Evolutionary conservation across 2,888 invertebrate species (phyloP).

Genomic region (Ormyrus rosae): DNA sequence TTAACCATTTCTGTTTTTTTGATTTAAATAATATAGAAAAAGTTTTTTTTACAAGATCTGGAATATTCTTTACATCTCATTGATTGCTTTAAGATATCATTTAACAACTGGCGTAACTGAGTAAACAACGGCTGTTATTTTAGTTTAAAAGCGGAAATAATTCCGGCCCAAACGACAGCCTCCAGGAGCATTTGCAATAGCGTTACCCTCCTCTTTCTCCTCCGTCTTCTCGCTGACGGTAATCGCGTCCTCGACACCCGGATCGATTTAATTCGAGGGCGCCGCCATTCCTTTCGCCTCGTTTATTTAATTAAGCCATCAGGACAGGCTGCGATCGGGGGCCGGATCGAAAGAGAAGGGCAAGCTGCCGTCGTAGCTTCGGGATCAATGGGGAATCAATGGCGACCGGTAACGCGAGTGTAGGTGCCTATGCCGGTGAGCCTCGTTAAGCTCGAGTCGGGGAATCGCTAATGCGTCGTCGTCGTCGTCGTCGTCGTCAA

Average conservation of each 20-base stretch:
- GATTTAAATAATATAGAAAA: too few relatives aligned
- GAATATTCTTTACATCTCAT: too few relatives aligned
- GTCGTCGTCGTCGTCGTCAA: too few relatives aligned
- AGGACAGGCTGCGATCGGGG: not conserved
- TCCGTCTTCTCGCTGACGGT: not conserved
- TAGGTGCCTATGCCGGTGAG: not conserved
- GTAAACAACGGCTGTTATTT: too few relatives aligned
- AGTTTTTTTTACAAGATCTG: too few relatives aligned
- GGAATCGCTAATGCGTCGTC: conserved; percentile 43
- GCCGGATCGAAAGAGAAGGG: not conserved
- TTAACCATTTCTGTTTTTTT: too few relatives aligned
- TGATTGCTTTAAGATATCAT: too few relatives aligned
- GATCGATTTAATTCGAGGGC: conserved; percentile 42
- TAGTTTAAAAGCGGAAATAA: too few relatives aligned
- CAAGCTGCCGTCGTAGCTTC: not conserved
- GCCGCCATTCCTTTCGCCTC: conserved; percentile 37
- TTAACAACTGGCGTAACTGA: too few relatives aligned
- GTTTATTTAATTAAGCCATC: conserved; percentile 54
- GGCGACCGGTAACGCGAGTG: conserved; percentile 20
- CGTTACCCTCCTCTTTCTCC: not conserved
- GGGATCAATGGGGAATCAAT: conserved; percentile 51
- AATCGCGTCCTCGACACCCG: not conserved
- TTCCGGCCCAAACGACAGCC: too few relatives aligned
- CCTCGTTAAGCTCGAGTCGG: conserved; percentile 47
- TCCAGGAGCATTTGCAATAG: too few relatives aligned